Evolutionary conservation across 2,888 invertebrate genomes (phyloP).

Genomic region (Platycheirus albimanus): DNA sequence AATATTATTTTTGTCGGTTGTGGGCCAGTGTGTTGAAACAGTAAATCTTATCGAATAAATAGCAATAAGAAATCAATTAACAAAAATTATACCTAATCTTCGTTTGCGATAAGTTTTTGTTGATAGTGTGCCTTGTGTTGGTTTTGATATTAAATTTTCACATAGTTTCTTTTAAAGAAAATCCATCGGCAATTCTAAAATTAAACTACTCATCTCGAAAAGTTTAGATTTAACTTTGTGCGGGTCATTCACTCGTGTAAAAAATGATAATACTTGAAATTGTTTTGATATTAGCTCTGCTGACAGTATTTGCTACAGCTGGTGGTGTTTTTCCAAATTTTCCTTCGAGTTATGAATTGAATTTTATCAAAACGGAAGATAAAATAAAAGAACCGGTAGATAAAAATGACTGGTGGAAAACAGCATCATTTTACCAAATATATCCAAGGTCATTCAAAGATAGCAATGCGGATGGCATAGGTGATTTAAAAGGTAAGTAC

Average conservation of each 20-base stretch:
- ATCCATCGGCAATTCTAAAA: neutral
- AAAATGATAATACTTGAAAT: neutral
- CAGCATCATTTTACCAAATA: conserved; percentile 92
- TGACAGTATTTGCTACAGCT: neutral
- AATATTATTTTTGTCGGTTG: too few species aligned
- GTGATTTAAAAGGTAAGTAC: conserved; percentile 91
- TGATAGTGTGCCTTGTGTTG: neutral
- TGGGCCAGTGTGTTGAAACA: too few species aligned
- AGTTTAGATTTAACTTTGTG: too few species aligned
- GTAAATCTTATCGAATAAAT: too few species aligned
- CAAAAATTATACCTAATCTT: too few species aligned
- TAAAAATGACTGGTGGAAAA: conserved; percentile 88
- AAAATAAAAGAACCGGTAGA: conserved; percentile 15
- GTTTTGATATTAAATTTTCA: neutral
- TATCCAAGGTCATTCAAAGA: conserved; percentile 94
- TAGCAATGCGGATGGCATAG: conserved; percentile 91
- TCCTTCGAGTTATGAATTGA: neutral
- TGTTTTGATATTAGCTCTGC: neutral
- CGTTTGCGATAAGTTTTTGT: neutral
- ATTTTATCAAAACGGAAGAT: neutral
- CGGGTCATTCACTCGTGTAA: neutral
- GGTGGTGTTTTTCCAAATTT: conserved; percentile 16
- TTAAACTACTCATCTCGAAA: neutral
- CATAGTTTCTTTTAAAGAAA: neutral
- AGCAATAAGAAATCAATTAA: too few species aligned